Conservation (phyloP, 2,888 invertebrate genomes). For the Chymomyza amoena region DNA sequence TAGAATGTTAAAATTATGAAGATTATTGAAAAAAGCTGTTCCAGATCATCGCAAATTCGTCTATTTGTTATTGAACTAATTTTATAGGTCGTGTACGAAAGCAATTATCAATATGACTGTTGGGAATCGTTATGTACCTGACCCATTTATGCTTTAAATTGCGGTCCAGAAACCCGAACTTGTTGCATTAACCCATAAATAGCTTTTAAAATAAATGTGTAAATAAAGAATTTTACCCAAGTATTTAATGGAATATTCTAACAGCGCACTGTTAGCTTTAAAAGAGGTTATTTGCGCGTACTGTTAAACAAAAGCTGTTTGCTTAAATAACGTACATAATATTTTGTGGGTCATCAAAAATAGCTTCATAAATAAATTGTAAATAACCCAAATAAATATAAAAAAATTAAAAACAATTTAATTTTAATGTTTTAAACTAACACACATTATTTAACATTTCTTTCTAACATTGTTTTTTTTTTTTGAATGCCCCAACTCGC, state of each 20-base stretch:
- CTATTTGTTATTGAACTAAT: too few species aligned
- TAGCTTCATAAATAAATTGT: not conserved
- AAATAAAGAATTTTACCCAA: not conserved
- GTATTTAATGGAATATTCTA: not conserved
- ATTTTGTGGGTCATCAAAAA: not conserved
- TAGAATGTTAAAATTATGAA: too few species aligned
- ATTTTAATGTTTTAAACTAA: not conserved
- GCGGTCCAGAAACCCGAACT: not conserved
- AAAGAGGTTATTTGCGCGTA: not conserved
- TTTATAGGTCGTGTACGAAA: too few species aligned
- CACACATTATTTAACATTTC: not conserved
- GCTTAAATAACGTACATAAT: not conserved
- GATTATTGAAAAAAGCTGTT: too few species aligned
- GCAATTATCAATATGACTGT: too few species aligned
- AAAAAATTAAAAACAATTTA: not conserved
- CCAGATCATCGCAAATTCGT: too few species aligned
- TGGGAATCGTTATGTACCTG: not conserved
- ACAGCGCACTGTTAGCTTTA: not conserved
- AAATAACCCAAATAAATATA: not conserved
- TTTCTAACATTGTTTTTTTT: not conserved
- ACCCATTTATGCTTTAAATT: not conserved
- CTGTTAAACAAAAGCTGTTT: not conserved
- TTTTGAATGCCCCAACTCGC: not conserved
- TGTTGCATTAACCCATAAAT: not conserved
- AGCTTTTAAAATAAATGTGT: not conserved